Evolutionary conservation across 2,888 invertebrate species (phyloP), one percentile per base, ranked within the genome.

Genomic region (Pinctada fucata): DNA sequence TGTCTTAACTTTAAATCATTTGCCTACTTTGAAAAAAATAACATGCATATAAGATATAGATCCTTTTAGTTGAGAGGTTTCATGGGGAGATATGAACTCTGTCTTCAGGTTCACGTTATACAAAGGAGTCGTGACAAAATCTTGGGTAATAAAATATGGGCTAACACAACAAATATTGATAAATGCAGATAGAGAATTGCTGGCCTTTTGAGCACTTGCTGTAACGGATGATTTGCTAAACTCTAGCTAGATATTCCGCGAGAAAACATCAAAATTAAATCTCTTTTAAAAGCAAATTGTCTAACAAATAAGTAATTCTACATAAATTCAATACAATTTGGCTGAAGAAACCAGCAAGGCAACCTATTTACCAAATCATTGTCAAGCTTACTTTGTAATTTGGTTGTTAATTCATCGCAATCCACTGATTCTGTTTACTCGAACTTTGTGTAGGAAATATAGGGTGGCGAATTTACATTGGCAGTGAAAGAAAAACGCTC

Each of bases 221-320:
- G 31, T 31, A 31, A 58, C 6, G 58, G 13, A 58, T 58, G 8
- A 58, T 58, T 58, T 58, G 58, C 6, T 13, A 58, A 58, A 58
- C 13, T 58, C 13, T 58, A 58, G 13, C 58, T 58, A 58, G 58
- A 10, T 31, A 10, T 58, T 13, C 58, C 6, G 6, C 58, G 13
- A 58, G 58, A 58, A 58, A 58, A 58, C 58, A 58, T 58, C 13
- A 58, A 13, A 58, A 58, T 58, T 58, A 58, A 58, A 58, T 58
- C 8, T 6, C 58, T 58, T 58, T 58, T 58, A 58, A 13, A 58
- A 58, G 6, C 13, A 58, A 58, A 58, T 58, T 58, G 58, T 58
- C 6, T 58, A 31, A 58, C 58, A 58, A 58, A 58, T 13, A 58
- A 13, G 58, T 13, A 58, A 58, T 58, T 58, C 58, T 58, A 10